Evolutionary conservation across 92 coral and sea anemone species (phyloP).

Genomic region (Epizoanthus fatuus): DNA sequence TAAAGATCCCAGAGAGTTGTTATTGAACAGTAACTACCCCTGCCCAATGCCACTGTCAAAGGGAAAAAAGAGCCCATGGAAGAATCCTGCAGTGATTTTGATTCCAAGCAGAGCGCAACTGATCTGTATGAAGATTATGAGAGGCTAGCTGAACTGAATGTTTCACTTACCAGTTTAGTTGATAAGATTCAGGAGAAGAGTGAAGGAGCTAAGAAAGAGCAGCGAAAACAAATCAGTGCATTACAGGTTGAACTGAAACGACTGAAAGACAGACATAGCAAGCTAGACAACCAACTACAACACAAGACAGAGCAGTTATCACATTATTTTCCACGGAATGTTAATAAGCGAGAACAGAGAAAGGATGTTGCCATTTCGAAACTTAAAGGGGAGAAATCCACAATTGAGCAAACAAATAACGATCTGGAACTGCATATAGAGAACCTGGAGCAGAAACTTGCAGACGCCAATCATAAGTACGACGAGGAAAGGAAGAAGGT

Average conservation of each 20-base stretch:
- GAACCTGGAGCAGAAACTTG: background rate
- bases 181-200: too few species aligned
- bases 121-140: background rate
- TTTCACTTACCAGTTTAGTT: too few species aligned
- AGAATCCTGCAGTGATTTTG: background rate
- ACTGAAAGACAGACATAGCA: too few species aligned
- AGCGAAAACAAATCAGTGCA: too few species aligned
- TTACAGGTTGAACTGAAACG: too few species aligned
- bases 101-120: background rate
- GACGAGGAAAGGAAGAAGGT: background rate
- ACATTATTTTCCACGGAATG: background rate
- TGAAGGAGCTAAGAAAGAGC: too few species aligned
- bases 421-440: background rate
- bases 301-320: background rate
- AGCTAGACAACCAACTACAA: background rate
- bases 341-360: constrained; percentile 8
- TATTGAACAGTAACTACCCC: background rate
- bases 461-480: background rate
- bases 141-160: background rate
- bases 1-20: background rate
- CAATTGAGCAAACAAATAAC: background rate
- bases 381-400: constrained; percentile 6
- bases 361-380: background rate
- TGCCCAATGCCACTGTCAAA: background rate
- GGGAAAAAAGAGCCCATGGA: background rate